Base-by-base conservation (phyloP, 2,888 invertebrate genomes). In the Agriopis marginaria region DNA sequence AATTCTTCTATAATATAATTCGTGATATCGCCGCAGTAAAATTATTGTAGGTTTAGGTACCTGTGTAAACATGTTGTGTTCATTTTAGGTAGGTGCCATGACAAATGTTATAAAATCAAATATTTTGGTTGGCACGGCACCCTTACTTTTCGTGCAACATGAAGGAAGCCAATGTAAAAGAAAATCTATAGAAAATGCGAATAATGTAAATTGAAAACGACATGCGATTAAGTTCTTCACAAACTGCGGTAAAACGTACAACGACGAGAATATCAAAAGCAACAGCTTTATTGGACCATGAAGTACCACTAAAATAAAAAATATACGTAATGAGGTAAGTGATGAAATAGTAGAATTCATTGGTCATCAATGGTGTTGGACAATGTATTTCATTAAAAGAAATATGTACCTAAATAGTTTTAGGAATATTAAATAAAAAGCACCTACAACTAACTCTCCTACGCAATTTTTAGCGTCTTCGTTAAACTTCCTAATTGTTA, bases 71-170 rank as follows among this genome's bases (percentile, higher is more conserved):
- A 55, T 63, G 53, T 63, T 60, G 63, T 63, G 60, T 68, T 23
- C 59, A 14, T 63, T 68, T 58, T n/a, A 53, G 61, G 32, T 39
- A 63, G 58, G 47, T 23, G 54, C 42, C 11, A 68, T 51, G 56
- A 60, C n/a, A 60, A 63, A 54, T 47, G 44, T 40, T 53, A 14
- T 51, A 58, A 54, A 60, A n/a, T 60, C 12, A 60, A 32, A 42
- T 44, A 8, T 53, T 55, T n/a, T 56, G 64, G n/a, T 63, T 63
- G 47, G 63, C 66, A 59, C 58, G 59, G 53, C 62, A 66, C 63
- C 70, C 70, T 70, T 66, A 63, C 70, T 66, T 70, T 50, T 54
- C 62, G 63, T 70, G 66, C 66, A 66, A 42, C 42, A 47, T 59
- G 11, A 58, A 63, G 40, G n/a, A 53, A 55, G 54, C 11, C 9